phyloP scores from a whole-genome alignment of 1,140 invertebrate genomes.

The Pygmarrhopalites habei region DNA sequence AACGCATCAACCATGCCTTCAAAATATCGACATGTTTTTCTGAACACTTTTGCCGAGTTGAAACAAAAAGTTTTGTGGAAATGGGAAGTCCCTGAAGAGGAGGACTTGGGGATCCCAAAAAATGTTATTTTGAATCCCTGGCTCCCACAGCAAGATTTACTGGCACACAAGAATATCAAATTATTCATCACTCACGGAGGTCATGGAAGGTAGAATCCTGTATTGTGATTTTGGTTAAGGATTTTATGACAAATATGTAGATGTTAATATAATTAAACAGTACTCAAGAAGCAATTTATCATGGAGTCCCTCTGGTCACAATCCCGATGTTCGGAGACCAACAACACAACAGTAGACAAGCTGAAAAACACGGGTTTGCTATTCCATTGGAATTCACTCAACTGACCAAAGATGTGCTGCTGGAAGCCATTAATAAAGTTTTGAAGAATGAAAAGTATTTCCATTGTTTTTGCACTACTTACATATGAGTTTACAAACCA shows the following conservation, averaged over 20 bases:
- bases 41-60: conserved; percentile 53
- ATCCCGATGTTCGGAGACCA: conserved; percentile 45
- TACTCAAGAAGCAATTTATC: too few relatives aligned
- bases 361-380: conserved; percentile 12
- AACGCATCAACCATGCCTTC: conserved; percentile 54
- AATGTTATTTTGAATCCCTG: conserved; percentile 35
- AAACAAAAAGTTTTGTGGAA: conserved; percentile 63
- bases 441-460: background rate
- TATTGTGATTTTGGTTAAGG: too few relatives aligned
- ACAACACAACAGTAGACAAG: conserved; percentile 31
- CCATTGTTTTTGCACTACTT: background rate
- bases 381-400: conserved; percentile 7
- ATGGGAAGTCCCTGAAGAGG: conserved; percentile 54
- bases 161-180: conserved; percentile 32
- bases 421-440: background rate
- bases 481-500: too few relatives aligned
- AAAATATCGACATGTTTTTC: conserved; percentile 51
- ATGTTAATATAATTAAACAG: too few relatives aligned
- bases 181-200: conserved; percentile 47
- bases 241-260: too few relatives aligned
- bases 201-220: conserved; percentile 42
- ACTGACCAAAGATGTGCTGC: conserved; percentile 37
- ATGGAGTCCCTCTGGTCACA: too few relatives aligned
- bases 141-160: conserved; percentile 44
- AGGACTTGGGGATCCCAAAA: conserved; percentile 44